Conservation (phyloP, 92 coral and sea anemone species). For the Porites evermanni region DNA sequence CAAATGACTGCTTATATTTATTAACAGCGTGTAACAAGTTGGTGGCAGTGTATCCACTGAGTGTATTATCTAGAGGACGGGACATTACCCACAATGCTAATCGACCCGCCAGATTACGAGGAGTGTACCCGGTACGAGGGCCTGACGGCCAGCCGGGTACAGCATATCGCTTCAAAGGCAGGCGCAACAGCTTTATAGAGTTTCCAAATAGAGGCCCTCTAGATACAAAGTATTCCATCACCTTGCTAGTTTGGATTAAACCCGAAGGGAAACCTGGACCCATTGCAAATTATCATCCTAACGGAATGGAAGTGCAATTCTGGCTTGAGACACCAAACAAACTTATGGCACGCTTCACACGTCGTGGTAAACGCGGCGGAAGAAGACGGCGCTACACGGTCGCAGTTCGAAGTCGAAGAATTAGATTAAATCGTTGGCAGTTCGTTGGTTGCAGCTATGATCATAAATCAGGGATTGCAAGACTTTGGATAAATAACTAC, state of each 20-base stretch:
- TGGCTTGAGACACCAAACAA: conserved; percentile 71
- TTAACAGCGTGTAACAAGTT: conserved; percentile 35
- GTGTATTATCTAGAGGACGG: conserved; percentile 49
- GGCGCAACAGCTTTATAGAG: conserved; percentile 72
- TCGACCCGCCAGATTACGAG: conserved; percentile 65
- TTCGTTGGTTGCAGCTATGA: conserved; percentile 76
- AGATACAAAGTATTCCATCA: conserved; percentile 77
- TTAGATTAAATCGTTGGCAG: conserved; percentile 69
- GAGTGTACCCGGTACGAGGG: conserved; percentile 66
- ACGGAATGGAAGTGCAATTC: conserved; percentile 81
- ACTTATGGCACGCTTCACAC: conserved; percentile 67
- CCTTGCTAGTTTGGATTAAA: conserved; percentile 78
- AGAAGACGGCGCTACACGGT: conserved; percentile 70
- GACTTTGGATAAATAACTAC: conserved; percentile 65
- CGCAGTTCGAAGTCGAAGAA: conserved; percentile 47
- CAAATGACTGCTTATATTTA: background rate
- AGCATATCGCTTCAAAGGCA: conserved; percentile 73
- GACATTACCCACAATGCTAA: conserved; percentile 66
- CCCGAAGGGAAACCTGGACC: conserved; percentile 78
- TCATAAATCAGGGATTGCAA: conserved; percentile 68
- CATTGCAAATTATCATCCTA: conserved; percentile 84
- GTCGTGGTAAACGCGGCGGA: conserved; percentile 53
- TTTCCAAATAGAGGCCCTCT: conserved; percentile 83
- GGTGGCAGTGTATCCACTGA: conserved; percentile 77
- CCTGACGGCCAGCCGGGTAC: conserved; percentile 73